phyloP scores from a whole-genome alignment of 2,888 invertebrate genomes.

The Noctua fimbriata region DNA sequence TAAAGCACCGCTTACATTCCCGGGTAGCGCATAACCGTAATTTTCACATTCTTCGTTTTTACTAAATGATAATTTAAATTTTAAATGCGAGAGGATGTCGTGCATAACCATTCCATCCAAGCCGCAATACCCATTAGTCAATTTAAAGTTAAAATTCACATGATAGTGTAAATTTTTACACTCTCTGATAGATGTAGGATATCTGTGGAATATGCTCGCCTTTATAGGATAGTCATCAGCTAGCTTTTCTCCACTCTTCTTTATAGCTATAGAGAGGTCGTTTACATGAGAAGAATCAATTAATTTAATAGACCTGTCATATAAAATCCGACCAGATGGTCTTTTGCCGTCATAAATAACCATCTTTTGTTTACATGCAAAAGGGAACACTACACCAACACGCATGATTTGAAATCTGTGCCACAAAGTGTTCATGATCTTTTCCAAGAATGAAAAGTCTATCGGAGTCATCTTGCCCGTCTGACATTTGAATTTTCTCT shows the following conservation, averaged over 20 bases:
- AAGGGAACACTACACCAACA: conserved; percentile 71
- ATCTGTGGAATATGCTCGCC: conserved; percentile 74
- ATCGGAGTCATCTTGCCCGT: conserved; percentile 64
- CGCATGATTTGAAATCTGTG: conserved; percentile 66
- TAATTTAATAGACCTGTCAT: conserved; percentile 73
- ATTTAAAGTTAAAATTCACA: conserved; percentile 58
- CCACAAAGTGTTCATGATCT: conserved; percentile 75
- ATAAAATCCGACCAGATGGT: conserved; percentile 57
- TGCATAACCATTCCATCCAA: conserved; percentile 77
- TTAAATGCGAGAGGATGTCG: conserved; percentile 71
- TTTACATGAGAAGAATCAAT: conserved; percentile 54
- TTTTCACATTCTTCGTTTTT: conserved; percentile 52
- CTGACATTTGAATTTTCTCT: conserved; percentile 65
- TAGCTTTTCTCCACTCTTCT: conserved; percentile 57
- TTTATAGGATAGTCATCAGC: conserved; percentile 73
- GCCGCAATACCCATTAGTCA: conserved; percentile 73
- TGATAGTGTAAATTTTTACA: conserved; percentile 72
- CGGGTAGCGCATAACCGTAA: conserved; percentile 68
- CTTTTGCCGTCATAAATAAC: conserved; percentile 70
- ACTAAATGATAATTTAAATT: conserved; percentile 69
- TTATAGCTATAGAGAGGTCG: conserved; percentile 48
- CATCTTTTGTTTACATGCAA: conserved; percentile 69
- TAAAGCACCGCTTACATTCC: conserved; percentile 71
- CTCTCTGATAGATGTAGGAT: conserved; percentile 74
- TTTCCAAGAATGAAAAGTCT: conserved; percentile 62